Percentiles rank a stretch among this genome's conserved stretches.
Conservation (phyloP, 2,113 vertebrate species). For the Siniperca knerii region DNA sequence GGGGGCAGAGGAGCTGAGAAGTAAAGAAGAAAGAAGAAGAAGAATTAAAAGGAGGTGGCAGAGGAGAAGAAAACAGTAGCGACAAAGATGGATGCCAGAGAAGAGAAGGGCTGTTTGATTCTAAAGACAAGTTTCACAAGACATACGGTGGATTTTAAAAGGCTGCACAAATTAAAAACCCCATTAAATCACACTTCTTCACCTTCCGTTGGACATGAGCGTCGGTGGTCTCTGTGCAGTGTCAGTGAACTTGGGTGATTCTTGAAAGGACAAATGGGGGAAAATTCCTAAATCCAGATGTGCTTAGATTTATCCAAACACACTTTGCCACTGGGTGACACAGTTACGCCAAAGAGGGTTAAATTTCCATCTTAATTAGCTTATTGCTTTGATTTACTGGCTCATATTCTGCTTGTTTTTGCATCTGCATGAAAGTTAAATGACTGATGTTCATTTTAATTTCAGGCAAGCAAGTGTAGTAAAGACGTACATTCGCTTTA, state of each 20-base stretch:
- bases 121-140: background rate
- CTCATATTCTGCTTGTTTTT: background rate
- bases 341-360: background rate
- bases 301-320: constrained; percentile 15
- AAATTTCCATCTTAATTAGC: background rate
- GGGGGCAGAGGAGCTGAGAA: background rate
- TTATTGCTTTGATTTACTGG: background rate
- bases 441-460: background rate
- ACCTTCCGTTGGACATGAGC: background rate
- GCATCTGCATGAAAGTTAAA: background rate
- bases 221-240: background rate
- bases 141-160: background rate
- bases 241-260: background rate
- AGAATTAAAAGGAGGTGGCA: background rate
- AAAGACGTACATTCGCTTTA: background rate
- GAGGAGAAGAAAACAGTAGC: background rate
- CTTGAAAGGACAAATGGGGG: background rate
- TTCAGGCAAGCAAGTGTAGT: background rate
- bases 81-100: constrained; percentile 7
- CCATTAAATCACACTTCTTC: constrained; percentile 3
- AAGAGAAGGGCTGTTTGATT: background rate
- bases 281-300: constrained; percentile 15
- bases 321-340: background rate
- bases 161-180: background rate
- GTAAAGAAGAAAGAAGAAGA: background rate